Conservation (phyloP, 1,140 invertebrate species). For the Lepidurus couesii region DNA sequence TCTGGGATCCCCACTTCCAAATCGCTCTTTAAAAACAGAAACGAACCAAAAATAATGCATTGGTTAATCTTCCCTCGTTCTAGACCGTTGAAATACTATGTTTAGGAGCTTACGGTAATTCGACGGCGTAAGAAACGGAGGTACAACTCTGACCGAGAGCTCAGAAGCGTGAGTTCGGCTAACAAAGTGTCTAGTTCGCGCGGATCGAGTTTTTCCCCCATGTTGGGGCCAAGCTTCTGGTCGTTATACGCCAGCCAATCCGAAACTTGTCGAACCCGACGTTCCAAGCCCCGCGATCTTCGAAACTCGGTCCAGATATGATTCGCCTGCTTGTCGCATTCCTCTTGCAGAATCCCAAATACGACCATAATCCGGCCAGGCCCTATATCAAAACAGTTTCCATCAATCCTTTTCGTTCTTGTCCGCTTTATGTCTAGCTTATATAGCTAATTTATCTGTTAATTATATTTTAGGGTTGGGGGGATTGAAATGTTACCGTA, state of each 20-base stretch:
- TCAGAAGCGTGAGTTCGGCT: conserved; percentile 85
- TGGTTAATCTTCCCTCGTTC: not conserved
- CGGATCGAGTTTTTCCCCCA: conserved; percentile 56
- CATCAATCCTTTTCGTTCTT: not conserved
- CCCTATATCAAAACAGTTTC: conserved; percentile 44
- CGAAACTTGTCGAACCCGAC: conserved; percentile 57
- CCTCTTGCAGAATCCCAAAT: conserved; percentile 68
- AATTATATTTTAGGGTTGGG: not conserved
- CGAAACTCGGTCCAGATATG: conserved; percentile 71
- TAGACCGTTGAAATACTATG: not conserved
- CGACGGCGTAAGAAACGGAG: conserved; percentile 78
- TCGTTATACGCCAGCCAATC: conserved; percentile 44
- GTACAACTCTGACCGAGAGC: conserved; percentile 84
- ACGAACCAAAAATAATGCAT: not conserved
- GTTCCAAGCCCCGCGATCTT: conserved; percentile 62
- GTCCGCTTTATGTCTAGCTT: not conserved
- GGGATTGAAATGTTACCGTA: conserved; percentile 59
- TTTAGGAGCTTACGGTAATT: conserved; percentile 50
- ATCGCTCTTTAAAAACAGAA: conserved; percentile 53
- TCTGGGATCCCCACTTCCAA: conserved; percentile 58
- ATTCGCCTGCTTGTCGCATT: conserved; percentile 72
- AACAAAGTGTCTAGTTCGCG: conserved; percentile 82
- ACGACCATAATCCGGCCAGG: conserved; percentile 66
- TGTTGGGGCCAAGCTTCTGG: conserved; percentile 42
- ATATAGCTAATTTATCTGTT: not conserved